A percentile compares a stretch with the other conserved stretches of the same genome.
phyloP scores from a whole-genome alignment of 2,113 vertebrate species.

The Zosterops pallidus region DNA sequence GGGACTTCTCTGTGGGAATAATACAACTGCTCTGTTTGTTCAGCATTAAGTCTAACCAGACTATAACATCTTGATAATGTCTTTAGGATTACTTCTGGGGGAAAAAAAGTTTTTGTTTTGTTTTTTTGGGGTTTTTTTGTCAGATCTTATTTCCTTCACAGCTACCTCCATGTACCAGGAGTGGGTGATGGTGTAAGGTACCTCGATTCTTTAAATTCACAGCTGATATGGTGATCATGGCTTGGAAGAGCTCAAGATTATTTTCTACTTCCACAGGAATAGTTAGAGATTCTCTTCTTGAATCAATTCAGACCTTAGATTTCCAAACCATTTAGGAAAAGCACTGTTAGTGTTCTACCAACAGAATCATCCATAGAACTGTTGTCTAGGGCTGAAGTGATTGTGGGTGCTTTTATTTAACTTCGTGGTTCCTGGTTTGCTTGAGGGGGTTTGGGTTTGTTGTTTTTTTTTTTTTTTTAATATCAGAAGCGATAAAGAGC shows the following conservation, averaged over 20 bases:
- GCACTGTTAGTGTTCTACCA: background rate
- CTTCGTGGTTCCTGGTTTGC: background rate
- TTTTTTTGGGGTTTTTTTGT: background rate
- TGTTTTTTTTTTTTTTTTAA: background rate
- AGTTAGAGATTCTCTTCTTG: background rate
- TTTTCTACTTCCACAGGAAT: background rate
- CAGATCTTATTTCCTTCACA: background rate
- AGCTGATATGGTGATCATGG: background rate
- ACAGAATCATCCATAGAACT: background rate
- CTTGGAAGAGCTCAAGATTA: background rate
- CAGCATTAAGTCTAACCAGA: background rate
- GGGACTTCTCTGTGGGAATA: background rate
- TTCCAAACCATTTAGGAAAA: background rate
- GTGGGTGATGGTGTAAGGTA: background rate
- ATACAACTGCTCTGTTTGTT: background rate
- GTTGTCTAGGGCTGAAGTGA: background rate
- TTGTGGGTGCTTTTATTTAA: background rate
- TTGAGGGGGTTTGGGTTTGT: background rate
- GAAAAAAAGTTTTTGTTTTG: background rate
- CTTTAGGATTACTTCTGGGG: background rate
- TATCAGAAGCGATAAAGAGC: background rate
- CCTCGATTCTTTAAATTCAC: background rate
- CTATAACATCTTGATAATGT: background rate
- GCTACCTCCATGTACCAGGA: background rate
- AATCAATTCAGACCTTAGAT: background rate